Conservation (phyloP, 2,113 vertebrate genomes). For the Atrichornis clamosus region DNA sequence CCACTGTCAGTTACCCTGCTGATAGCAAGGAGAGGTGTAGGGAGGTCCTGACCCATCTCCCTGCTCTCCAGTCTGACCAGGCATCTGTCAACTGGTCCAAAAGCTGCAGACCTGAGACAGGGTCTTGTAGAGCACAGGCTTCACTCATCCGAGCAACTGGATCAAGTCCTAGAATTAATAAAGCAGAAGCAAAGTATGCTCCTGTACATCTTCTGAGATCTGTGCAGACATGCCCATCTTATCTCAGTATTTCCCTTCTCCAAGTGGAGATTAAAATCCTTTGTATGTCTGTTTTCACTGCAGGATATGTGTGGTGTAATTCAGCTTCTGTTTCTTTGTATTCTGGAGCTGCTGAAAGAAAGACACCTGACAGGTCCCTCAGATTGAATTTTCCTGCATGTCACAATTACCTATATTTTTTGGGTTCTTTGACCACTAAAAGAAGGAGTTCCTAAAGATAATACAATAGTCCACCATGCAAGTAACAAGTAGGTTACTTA, state of each 20-base stretch:
- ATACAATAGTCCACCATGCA: not conserved
- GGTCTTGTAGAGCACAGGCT: not conserved
- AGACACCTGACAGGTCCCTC: not conserved
- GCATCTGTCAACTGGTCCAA: not conserved
- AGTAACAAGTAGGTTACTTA: not conserved
- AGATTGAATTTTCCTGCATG: not conserved
- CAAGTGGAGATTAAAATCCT: not conserved
- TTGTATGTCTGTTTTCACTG: not conserved
- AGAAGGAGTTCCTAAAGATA: not conserved
- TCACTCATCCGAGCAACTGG: accelerated
- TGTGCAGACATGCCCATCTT: not conserved
- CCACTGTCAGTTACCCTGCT: not conserved
- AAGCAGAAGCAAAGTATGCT: not conserved
- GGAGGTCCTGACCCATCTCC: not conserved
- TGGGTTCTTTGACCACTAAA: not conserved
- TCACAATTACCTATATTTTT: not conserved
- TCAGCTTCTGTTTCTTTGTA: not conserved
- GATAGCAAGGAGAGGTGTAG: not conserved
- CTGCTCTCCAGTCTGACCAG: not conserved
- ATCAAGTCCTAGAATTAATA: not conserved
- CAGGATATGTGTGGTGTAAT: accelerated
- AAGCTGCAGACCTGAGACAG: not conserved
- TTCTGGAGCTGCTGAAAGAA: not conserved
- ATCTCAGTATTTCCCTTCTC: not conserved
- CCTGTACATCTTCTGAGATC: not conserved